phyloP scores from a whole-genome alignment of 2,797 vertebrate genomes.

The Gila robusta region DNA sequence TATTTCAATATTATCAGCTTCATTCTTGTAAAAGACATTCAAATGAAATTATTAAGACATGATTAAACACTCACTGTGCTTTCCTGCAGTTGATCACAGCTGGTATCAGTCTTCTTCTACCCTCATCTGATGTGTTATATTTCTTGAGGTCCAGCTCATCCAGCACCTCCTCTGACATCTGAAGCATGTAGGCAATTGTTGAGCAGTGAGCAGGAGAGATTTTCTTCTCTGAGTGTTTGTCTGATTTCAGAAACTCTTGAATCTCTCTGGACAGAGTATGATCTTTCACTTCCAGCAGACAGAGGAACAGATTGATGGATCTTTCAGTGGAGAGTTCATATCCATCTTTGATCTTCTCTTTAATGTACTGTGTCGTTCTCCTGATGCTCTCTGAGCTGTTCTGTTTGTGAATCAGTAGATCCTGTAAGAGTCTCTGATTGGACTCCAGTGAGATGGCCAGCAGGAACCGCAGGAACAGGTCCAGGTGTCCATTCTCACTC shows the following conservation, averaged over 20 bases:
- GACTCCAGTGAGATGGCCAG: neutral
- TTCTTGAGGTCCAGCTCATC: neutral
- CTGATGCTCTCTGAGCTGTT: neutral
- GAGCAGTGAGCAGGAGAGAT: neutral
- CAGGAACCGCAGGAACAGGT: neutral
- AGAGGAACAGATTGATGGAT: slow-evolving; percentile 1
- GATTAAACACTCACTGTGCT: neutral
- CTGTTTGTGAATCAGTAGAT: neutral
- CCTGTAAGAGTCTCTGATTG: neutral
- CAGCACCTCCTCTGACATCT: neutral
- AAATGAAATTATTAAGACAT: neutral
- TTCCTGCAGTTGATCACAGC: neutral
- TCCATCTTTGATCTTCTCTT: neutral
- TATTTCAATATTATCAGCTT: neutral
- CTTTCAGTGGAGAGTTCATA: slow-evolving; percentile 1
- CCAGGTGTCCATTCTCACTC: neutral
- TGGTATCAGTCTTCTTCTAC: neutral
- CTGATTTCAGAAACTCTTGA: neutral
- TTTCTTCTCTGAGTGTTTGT: neutral
- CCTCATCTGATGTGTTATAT: neutral
- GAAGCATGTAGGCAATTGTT: neutral
- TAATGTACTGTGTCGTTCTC: neutral
- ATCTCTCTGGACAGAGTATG: neutral
- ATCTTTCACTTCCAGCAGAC: slow-evolving; percentile 3
- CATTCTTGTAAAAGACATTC: neutral